These are phyloP conservation scores for Poeciliopsis infans DNA, from an alignment of 2,797 vertebrate genomes.

Conservation along the genomic window DNA sequence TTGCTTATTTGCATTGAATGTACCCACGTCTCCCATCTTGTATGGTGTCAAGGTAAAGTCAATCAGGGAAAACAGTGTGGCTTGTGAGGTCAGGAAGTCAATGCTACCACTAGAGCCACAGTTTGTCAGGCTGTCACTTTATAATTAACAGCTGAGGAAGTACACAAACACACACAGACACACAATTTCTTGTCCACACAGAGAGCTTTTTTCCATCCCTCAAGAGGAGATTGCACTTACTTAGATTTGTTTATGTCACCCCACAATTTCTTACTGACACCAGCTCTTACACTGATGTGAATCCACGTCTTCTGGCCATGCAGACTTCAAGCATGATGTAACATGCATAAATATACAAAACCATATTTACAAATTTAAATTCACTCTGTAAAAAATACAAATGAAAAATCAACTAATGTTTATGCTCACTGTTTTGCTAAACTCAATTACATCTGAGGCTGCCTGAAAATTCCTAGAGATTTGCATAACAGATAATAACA, in stretches of 20 bases:
- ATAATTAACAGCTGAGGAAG: conserved; percentile 70
- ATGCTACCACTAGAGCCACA: conserved; percentile 65
- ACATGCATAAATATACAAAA: background rate
- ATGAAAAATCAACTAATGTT: conserved; percentile 9
- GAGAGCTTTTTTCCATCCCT: background rate
- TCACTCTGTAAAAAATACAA: background rate
- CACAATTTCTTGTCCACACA: background rate
- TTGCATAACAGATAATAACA: conserved; percentile 23
- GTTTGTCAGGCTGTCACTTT: conserved; percentile 75
- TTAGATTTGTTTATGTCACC: background rate
- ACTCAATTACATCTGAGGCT: conserved; percentile 4
- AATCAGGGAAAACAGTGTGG: conserved; percentile 66
- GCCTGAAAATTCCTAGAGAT: conserved; percentile 5
- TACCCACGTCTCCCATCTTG: conserved; percentile 33
- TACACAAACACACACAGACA: conserved; percentile 30
- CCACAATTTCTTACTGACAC: background rate
- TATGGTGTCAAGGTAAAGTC: conserved; percentile 63
- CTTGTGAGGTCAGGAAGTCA: conserved; percentile 71
- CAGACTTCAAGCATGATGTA: background rate
- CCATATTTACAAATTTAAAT: conserved; percentile 20
- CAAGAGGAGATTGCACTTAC: conserved; percentile 8
- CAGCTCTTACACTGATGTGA: background rate
- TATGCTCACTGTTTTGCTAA: background rate
- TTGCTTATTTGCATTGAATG: background rate
- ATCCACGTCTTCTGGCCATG: background rate